Base-by-base conservation (phyloP, 2,797 vertebrate species). In the Aulostomus chinensis region DNA sequence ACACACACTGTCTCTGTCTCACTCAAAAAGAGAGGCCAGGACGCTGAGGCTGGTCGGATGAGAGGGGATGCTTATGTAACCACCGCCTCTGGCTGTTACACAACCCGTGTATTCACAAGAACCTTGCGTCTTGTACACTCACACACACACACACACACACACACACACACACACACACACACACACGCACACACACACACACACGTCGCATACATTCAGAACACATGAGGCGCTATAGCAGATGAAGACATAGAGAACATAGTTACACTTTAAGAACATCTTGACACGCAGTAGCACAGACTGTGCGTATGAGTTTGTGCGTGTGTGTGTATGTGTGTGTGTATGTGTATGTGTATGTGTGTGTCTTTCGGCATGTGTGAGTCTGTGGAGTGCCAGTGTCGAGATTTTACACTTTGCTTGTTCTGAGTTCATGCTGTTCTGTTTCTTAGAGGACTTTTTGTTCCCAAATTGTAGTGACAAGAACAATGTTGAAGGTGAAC, bases 71-170 rank as follows among this genome's bases (percentile, higher is more conserved):
- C 73, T 86, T 85, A 88, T 78, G 65, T 81, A 85, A 88, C 68
- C 1, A 30, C 60, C 52, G 82, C 80, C 76, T 80, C 67, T 69
- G 73, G 77, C 78, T 68, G 77, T 88, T 88, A 86, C 61, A 85
- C 81, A 88, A 88, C 72, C 72, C 43, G 46, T 59, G 38, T 78
- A 73, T 76, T 83, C 76, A 68, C 70, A 75, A 62, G 62, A 76
- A 86, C 50, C 50, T 56, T 49, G 57, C 15, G n/a, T 65, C 64
- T 64, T 57, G 29, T 3, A 45, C 24, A 0, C 17, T 32, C 46
- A 10, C 26, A 21, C 28, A 9, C 35, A 26, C 33, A 13, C 13
- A 22, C 18, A 12, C 21, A 26, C 14, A 16, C 20, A 29, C 9
- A 36, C 4, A 25, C 12, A 36, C 10, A 33, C 30, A 39, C 37